These are phyloP conservation scores for Pionites leucogaster DNA, from an alignment of 2,113 vertebrate genomes.

Conservation along the genomic window DNA sequence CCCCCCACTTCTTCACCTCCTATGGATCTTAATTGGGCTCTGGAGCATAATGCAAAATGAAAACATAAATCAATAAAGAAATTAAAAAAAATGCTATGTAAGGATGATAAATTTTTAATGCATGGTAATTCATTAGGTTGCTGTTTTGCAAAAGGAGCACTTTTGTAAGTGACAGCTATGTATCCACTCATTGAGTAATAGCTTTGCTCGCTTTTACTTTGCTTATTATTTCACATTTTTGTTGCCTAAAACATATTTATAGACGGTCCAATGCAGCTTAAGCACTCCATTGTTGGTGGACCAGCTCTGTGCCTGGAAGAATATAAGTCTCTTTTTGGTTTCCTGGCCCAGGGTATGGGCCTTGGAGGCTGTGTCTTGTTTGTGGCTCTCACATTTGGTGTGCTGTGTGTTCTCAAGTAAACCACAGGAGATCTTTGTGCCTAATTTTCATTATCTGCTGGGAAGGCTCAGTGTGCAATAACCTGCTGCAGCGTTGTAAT, in stretches of 20 bases:
- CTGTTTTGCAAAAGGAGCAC: not conserved
- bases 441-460: not conserved
- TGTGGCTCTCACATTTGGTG: not conserved
- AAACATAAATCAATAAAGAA: not conserved
- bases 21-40: not conserved
- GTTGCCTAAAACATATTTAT: not conserved
- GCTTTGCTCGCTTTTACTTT: not conserved
- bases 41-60: not conserved
- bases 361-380: not conserved
- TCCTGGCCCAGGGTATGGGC: not conserved
- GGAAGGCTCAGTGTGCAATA: not conserved
- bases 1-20: not conserved
- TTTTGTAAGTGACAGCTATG: not conserved
- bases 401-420: not conserved
- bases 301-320: not conserved
- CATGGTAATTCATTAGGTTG: not conserved
- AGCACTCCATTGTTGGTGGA: not conserved
- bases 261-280: not conserved
- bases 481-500: not conserved
- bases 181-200: not conserved
- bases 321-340: not conserved
- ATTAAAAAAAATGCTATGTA: not conserved
- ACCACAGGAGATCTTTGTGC: not conserved
- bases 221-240: not conserved
- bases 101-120: not conserved